Percentiles rank a stretch among this genome's conserved stretches.
Evolutionary conservation across 2,113 vertebrate species (phyloP).

Genomic region (Drymodes brunneopygia): DNA sequence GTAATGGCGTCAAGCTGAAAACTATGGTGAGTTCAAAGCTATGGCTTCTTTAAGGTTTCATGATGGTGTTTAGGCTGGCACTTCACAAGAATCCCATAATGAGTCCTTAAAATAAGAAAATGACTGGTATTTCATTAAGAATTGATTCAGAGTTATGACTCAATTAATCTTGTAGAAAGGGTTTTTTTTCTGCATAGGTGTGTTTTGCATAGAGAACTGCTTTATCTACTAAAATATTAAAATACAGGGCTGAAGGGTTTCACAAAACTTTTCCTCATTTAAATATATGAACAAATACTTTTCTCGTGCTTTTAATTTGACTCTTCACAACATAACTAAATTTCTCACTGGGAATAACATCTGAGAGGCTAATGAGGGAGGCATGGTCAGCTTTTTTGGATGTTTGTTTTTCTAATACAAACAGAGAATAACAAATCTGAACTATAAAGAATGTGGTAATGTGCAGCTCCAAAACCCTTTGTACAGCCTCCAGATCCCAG

Average conservation of each 20-base stretch:
- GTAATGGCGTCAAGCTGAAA: neutral
- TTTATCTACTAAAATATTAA: neutral
- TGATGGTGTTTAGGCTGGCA: neutral
- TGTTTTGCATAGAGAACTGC: neutral
- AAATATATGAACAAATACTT: neutral
- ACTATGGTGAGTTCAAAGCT: neutral
- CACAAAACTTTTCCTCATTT: neutral
- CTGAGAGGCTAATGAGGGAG: neutral
- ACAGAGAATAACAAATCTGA: neutral
- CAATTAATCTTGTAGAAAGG: neutral
- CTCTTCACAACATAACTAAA: neutral
- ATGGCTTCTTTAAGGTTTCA: neutral
- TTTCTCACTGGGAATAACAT: neutral
- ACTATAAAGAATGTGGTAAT: neutral
- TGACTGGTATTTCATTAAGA: neutral
- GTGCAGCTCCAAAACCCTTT: neutral
- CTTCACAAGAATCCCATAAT: neutral
- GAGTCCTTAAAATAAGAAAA: neutral
- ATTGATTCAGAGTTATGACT: neutral
- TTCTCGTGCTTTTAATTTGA: neutral
- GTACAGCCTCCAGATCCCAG: neutral
- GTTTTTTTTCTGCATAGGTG: neutral
- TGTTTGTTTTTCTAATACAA: constrained; percentile 24
- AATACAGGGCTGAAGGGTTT: neutral
- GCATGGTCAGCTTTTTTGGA: neutral